Conservation (phyloP, 2,113 vertebrate genomes). For the Microtus pennsylvanicus region DNA sequence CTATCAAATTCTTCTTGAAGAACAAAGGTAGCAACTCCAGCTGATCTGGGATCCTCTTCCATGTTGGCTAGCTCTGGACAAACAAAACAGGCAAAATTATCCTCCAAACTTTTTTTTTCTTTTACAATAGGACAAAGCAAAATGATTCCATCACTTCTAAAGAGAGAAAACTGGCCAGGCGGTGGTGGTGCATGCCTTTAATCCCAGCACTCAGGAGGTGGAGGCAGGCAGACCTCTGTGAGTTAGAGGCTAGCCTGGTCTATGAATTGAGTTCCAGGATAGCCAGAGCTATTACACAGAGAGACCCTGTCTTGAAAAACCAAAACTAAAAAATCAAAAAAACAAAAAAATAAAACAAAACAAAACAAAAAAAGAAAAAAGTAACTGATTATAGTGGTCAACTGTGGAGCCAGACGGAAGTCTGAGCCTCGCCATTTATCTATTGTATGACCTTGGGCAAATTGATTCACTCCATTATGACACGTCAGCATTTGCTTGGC, state of each 20-base stretch:
- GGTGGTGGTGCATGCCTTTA: too few species aligned
- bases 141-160: constrained; percentile 50
- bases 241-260: too few species aligned
- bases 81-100: constrained; percentile 64
- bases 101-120: not conserved
- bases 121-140: constrained; percentile 25
- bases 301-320: too few species aligned
- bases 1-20: constrained; percentile 92
- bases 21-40: constrained; percentile 91
- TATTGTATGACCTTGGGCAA: not conserved
- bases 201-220: too few species aligned
- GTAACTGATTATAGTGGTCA: not conserved
- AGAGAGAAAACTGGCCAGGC: not conserved
- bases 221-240: too few species aligned
- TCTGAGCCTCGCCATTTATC: not conserved
- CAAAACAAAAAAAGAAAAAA: not conserved
- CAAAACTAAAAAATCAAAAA: too few species aligned
- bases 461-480: not conserved
- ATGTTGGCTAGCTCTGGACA: constrained; percentile 87
- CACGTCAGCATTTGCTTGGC: not conserved
- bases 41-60: constrained; percentile 90
- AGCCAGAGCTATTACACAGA: too few species aligned
- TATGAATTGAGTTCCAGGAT: too few species aligned
- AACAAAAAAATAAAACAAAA: too few species aligned
- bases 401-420: not conserved